Percentiles rank a stretch among this genome's conserved stretches.
Evolutionary conservation across 2,797 vertebrate species (phyloP).

Genomic region (Ctenopoma kingsleyae): DNA sequence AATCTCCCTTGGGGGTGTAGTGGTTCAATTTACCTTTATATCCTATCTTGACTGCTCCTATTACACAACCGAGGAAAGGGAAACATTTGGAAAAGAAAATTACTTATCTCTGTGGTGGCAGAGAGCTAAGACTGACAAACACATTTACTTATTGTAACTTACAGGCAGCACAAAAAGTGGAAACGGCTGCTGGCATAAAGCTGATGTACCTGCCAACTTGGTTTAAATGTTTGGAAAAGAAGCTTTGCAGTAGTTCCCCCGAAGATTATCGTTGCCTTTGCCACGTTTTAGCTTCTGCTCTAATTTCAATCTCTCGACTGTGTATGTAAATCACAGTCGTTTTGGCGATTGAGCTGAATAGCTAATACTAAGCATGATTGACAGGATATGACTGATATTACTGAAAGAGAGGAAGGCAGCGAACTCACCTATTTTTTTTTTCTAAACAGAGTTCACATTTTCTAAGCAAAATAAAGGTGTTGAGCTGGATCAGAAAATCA

Average conservation of each 20-base stretch:
- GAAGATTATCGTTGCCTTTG: constrained; percentile 38
- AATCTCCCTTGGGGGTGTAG: constrained; percentile 94
- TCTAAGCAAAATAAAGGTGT: constrained; percentile 40
- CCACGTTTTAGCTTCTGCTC: constrained; percentile 56
- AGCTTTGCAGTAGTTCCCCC: constrained; percentile 44
- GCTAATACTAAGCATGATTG: constrained; percentile 59
- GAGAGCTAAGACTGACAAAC: constrained; percentile 81
- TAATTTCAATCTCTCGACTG: constrained; percentile 53
- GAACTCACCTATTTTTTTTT: constrained; percentile 21
- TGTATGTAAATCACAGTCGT: constrained; percentile 45
- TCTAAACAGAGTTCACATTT: constrained; percentile 24
- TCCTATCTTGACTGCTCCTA: constrained; percentile 99
- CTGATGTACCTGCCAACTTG: constrained; percentile 65
- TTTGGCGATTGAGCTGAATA: constrained; percentile 48
- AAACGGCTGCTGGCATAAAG: constrained; percentile 61
- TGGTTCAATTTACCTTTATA: constrained; percentile 99
- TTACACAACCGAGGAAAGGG: constrained; percentile 95
- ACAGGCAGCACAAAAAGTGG: constrained; percentile 66
- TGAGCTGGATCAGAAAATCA: constrained; percentile 41
- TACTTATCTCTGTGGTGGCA: constrained; percentile 84
- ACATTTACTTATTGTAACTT: constrained; percentile 75
- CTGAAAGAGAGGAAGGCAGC: constrained; percentile 40
- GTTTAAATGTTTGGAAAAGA: constrained; percentile 49
- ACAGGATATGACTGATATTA: constrained; percentile 51
- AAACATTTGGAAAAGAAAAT: constrained; percentile 98